Conservation (phyloP, 1,140 invertebrate genomes). For the Cydia splendana region DNA sequence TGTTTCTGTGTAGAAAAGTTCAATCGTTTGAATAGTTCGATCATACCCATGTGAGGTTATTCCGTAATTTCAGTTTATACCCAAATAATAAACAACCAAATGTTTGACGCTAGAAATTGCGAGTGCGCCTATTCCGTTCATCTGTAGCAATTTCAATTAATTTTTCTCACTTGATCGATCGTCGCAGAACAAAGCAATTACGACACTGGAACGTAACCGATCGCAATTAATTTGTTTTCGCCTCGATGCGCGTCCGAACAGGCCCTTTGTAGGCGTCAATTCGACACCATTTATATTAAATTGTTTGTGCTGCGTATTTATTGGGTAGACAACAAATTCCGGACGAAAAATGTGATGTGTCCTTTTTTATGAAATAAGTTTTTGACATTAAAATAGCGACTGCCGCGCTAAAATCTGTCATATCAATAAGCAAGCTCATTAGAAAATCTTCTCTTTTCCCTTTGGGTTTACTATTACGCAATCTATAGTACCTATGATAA, state of each 20-base stretch:
- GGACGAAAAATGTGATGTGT: slow-evolving; percentile 18
- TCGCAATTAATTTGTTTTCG: slow-evolving; percentile 75
- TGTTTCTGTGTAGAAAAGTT: too few species aligned
- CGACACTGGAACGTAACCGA: slow-evolving; percentile 65
- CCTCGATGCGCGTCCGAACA: slow-evolving; percentile 58
- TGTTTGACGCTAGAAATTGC: background rate
- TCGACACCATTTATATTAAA: slow-evolving; percentile 63
- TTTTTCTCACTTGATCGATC: slow-evolving; percentile 73
- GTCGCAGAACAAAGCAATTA: slow-evolving; percentile 68
- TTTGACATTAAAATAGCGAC: background rate
- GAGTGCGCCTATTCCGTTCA: background rate
- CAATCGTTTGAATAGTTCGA: too few species aligned
- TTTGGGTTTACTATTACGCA: too few species aligned
- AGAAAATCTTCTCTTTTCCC: background rate
- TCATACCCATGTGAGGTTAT: too few species aligned
- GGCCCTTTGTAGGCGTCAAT: slow-evolving; percentile 66
- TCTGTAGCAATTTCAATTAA: slow-evolving; percentile 59
- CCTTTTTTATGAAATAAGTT: background rate
- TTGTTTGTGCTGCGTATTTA: slow-evolving; percentile 50
- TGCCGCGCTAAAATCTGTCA: background rate
- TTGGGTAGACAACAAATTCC: slow-evolving; percentile 43
- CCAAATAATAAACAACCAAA: background rate
- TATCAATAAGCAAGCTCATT: background rate
- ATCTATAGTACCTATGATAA: too few species aligned
- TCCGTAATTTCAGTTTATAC: too few species aligned